phyloP scores from a whole-genome alignment of 2,888 invertebrate genomes.

The Parnassius smintheus region DNA sequence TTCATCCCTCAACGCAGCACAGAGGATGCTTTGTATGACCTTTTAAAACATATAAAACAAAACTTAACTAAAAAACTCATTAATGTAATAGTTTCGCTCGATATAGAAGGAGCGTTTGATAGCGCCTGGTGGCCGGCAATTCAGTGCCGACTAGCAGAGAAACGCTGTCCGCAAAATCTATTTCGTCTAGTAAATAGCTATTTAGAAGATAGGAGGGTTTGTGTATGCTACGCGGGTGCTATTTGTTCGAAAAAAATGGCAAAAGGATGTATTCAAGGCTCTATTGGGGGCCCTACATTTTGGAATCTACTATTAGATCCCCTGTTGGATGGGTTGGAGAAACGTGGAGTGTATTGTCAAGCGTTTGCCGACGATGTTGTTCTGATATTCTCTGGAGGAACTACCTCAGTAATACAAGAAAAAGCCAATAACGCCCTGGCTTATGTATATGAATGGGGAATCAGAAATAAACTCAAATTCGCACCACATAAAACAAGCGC shows the following conservation, averaged over 20 bases:
- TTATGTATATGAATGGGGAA: too few relatives aligned
- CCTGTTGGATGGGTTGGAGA: neutral
- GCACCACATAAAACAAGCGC: too few relatives aligned
- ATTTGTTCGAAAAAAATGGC: neutral
- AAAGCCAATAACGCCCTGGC: too few relatives aligned
- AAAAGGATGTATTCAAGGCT: neutral
- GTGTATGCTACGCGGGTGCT: neutral
- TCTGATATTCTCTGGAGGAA: too few relatives aligned
- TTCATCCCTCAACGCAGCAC: constrained; percentile 29
- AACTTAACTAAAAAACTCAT: constrained; percentile 14
- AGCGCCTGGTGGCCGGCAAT: constrained; percentile 34
- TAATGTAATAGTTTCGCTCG: constrained; percentile 15
- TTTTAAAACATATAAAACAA: constrained; percentile 11
- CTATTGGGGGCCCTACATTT: neutral
- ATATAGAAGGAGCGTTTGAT: constrained; percentile 32
- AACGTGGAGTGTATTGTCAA: too few relatives aligned
- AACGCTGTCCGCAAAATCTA: neutral
- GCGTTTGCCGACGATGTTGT: too few relatives aligned
- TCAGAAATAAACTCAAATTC: too few relatives aligned
- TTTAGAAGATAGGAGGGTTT: neutral
- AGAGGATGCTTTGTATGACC: constrained; percentile 31
- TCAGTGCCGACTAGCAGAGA: neutral
- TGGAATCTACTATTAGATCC: neutral
- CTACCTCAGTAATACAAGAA: too few relatives aligned
- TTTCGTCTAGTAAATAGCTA: neutral